phyloP scores from a whole-genome alignment of 2,888 invertebrate species.

The Eucriotettix oculatus region DNA sequence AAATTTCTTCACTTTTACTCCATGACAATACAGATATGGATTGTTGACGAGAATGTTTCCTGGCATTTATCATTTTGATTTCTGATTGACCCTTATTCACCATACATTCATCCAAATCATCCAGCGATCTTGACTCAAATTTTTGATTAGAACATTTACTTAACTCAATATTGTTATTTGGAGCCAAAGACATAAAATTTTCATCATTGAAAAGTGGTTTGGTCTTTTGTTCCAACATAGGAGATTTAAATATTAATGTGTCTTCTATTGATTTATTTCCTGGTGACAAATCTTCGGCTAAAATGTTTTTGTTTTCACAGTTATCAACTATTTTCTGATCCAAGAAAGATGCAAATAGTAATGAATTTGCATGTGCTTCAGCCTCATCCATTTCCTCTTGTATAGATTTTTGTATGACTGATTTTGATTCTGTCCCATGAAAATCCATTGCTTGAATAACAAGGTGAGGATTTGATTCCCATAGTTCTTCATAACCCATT shows the following conservation, averaged over 20 bases:
- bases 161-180: not conserved
- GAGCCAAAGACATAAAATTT: not conserved
- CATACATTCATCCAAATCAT: conserved; percentile 13
- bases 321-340: not conserved
- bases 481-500: conserved; percentile 18
- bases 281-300: not conserved
- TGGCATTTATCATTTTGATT: conserved; percentile 5
- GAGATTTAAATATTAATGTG: not conserved
- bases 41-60: conserved; percentile 17
- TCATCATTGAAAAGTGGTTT: not conserved
- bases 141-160: not conserved
- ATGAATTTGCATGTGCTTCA: not conserved
- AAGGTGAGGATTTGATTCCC: conserved; percentile 16
- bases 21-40: conserved; percentile 15
- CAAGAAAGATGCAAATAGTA: not conserved
- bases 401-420: conserved; percentile 1
- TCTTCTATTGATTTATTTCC: conserved; percentile 1
- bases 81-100: not conserved
- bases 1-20: conserved; percentile 11
- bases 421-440: not conserved
- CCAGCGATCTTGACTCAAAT: conserved; percentile 16
- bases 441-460: not conserved
- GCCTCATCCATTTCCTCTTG: not conserved
- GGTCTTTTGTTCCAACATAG: not conserved
- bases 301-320: not conserved